Evolutionary conservation across 2,113 vertebrate genomes (phyloP).

Genomic region (Lasiurus cinereus): DNA sequence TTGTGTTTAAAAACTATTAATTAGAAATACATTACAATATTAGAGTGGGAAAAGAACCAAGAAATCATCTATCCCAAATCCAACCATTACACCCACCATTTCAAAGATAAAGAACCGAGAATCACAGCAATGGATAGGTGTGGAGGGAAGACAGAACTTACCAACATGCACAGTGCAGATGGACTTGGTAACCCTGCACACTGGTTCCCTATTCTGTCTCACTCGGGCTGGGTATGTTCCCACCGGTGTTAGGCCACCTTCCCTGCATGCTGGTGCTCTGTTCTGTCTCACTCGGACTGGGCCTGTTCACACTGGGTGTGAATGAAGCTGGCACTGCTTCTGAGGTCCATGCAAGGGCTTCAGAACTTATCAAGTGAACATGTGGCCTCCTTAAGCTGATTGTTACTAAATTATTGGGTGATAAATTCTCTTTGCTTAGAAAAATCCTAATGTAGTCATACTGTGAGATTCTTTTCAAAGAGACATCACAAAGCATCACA

Average conservation of each 20-base stretch:
- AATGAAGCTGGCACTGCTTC: neutral
- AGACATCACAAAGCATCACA: neutral
- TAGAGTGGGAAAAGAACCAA: neutral
- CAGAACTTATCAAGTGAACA: neutral
- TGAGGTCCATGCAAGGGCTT: neutral
- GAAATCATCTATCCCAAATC: neutral
- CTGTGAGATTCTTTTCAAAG: conserved; percentile 14
- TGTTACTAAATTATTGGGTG: neutral
- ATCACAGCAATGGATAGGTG: neutral
- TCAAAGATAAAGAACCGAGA: neutral
- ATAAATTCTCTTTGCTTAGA: neutral
- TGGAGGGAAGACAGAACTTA: neutral
- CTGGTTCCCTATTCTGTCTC: neutral
- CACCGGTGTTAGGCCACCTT: too few relatives aligned
- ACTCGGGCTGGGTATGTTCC: rapidly evolving
- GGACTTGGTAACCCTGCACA: neutral
- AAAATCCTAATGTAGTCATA: neutral
- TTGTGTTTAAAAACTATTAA: conserved; percentile 15
- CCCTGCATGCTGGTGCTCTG: too few relatives aligned
- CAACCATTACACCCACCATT: neutral
- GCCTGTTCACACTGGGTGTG: too few relatives aligned
- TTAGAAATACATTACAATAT: neutral
- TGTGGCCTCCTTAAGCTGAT: neutral
- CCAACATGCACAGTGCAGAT: neutral
- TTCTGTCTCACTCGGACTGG: too few relatives aligned